Evolutionary conservation across 2,797 vertebrate genomes (phyloP), one percentile per base, ranked within the genome.

Genomic region (Aphelocoma californica): DNA sequence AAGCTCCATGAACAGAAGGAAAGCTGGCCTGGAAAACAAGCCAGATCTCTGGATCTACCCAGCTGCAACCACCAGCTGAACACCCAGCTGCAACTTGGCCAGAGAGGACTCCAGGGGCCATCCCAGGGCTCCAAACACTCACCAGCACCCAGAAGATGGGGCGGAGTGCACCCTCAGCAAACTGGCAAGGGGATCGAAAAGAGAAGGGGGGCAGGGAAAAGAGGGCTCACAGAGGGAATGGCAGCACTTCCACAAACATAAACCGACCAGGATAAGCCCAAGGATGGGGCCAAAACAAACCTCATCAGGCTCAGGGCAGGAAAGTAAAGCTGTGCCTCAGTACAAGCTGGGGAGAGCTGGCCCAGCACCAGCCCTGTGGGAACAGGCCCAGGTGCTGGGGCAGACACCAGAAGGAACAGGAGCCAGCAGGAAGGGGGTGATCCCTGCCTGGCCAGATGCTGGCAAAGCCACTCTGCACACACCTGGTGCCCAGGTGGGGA

Each of bases 381-480:
- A 62, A 45, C 40, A 42, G 42, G 14, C 36, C 14, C 44, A 14
- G 31, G 36, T 3, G 7, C 56, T 44, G 44, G 8, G 26, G 18
- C 64, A 62, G 50, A 44, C 2, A 0, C 18, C 1, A 0, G 8
- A 34, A 13, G 44, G 32, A 40, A 51, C 18, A 11, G 21, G 3
- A 78, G 29, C 29, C 72, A 71, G 19, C 1, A 1, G 18, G 45
- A 78, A 44, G 10, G 18, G n/a, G 6, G 10, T 25, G n/a, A 65
- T n/a, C 60, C n/a, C 32, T 58, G 67, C 32, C 51, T 23, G 10
- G 24, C 16, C 11, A 4, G 58, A 36, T 18, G 1, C 36, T 51
- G 32, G 16, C 67, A 72, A 45, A 45, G 44, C 38, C 67, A 25
- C 9, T 38, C 28, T 50, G 50, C 31, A 79, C 42, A 19, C 18